Evolutionary conservation across 2,888 invertebrate species (phyloP).

Genomic region (Octonoba sinensis): DNA sequence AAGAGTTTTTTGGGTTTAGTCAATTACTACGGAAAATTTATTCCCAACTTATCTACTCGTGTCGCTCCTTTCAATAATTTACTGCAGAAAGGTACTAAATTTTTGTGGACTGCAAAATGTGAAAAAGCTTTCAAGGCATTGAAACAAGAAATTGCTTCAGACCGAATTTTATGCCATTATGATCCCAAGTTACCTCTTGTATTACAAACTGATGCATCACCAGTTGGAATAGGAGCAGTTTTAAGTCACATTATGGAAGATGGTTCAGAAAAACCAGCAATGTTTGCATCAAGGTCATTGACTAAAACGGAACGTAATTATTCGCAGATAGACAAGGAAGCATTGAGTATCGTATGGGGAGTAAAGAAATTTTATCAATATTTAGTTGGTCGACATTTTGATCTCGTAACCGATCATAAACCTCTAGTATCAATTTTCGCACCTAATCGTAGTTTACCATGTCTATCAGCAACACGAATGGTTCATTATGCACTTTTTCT

Average conservation of each 20-base stretch:
- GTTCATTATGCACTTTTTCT: slow-evolving; percentile 69
- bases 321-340: slow-evolving; percentile 71
- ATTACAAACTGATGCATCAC: slow-evolving; percentile 42
- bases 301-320: slow-evolving; percentile 69
- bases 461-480: slow-evolving; percentile 68
- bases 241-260: slow-evolving; percentile 69
- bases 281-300: slow-evolving; percentile 70
- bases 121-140: slow-evolving; percentile 38
- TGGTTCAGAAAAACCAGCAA: slow-evolving; percentile 70
- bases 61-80: slow-evolving; percentile 37
- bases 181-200: slow-evolving; percentile 66
- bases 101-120: slow-evolving; percentile 35
- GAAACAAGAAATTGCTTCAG: slow-evolving; percentile 31
- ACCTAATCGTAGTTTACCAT: slow-evolving; percentile 68
- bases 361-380: slow-evolving; percentile 68
- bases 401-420: slow-evolving; percentile 69
- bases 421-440: slow-evolving; percentile 70
- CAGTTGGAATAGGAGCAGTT: slow-evolving; percentile 69
- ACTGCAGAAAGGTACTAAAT: slow-evolving; percentile 34
- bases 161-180: slow-evolving; percentile 66
- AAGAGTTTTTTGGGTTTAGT: slow-evolving; percentile 42
- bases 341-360: slow-evolving; percentile 68
- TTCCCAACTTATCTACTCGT: slow-evolving; percentile 40
- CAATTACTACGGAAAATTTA: slow-evolving; percentile 45
- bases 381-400: slow-evolving; percentile 67